These are phyloP conservation scores for Cryptoprocta ferox DNA, from an alignment of 2,797 vertebrate species.

Conservation along the genomic window DNA sequence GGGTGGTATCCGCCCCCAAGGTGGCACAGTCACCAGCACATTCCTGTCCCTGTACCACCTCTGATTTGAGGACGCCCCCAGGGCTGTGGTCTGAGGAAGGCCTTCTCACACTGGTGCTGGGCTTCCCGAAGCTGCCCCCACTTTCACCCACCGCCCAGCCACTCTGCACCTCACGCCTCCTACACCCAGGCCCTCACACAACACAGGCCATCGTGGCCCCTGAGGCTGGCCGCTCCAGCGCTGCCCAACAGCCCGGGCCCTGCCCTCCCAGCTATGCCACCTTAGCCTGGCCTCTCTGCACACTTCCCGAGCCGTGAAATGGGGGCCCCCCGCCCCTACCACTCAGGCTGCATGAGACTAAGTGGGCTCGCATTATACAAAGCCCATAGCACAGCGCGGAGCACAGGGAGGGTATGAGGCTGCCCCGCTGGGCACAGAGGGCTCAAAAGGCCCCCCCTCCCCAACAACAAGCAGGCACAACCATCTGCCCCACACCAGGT, in stretches of 20 bases:
- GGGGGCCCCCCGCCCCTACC: neutral
- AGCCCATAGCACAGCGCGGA: neutral
- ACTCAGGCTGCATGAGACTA: neutral
- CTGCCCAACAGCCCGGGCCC: neutral
- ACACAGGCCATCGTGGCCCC: accelerated
- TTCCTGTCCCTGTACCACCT: neutral
- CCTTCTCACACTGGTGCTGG: neutral
- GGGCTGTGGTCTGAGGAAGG: neutral
- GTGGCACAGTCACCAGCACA: neutral
- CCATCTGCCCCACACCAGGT: neutral
- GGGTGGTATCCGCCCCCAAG: neutral
- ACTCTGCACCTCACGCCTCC: neutral
- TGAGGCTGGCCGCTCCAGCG: accelerated
- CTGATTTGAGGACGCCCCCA: neutral
- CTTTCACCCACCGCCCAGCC: neutral
- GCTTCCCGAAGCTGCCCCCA: neutral
- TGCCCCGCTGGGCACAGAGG: accelerated
- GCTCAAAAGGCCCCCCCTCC: neutral
- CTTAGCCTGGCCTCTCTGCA: neutral
- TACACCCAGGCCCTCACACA: too few species aligned
- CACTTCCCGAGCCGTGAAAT: neutral
- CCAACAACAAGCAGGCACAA: neutral
- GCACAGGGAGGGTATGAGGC: too few species aligned
- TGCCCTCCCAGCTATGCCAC: too few species aligned
- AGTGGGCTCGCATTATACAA: neutral